Evolutionary conservation across 2,797 vertebrate genomes (phyloP), one percentile per base, ranked within the genome.

Genomic region (Sus cebifrons): DNA sequence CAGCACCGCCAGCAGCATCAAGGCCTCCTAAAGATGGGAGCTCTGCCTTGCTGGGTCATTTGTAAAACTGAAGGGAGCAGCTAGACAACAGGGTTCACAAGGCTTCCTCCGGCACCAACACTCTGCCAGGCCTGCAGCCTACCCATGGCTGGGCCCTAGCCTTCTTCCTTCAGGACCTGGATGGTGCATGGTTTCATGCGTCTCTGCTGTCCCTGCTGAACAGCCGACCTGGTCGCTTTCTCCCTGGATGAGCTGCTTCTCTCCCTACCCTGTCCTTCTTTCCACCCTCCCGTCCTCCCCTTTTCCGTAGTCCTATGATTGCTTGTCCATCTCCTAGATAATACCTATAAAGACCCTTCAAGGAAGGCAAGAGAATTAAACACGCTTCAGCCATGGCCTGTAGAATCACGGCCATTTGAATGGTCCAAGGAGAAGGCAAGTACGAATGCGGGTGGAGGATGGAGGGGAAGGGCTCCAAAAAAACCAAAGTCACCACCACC

Each of bases 121-220:
- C 12, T 21, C 52, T 56, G 52, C 52, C 58, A 2, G 20, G 77
- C 77, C 77, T 0, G 13, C 0, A n/a, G 14, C 32, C 36, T 32
- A 17, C 6, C 81, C 23, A 0, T 0, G 1, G 27, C 2, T 4
- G 17, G 8, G 5, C 77, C 32, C 32, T 17, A 13, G 27, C 29
- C 29, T 21, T 49, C 17, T 23, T 65, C 71, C 62, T 15, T 27
- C 27, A 3, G 58, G 62, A 27, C 25, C 36, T 17, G 32, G 81
- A 40, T 10, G 62, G 56, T 0, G 21, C 3, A 0, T 44, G 8
- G 7, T 27, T 54, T 58, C 62, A 3, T 2, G 2, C 11, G 15
- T 0, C 23, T 12, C n/a, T 10, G 25, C 2, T 6, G 0, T n/a
- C 3, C 49, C 40, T 5, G 27, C 58, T 44, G 0, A 3, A 18